phyloP scores from a whole-genome alignment of 2,797 vertebrate species.

The Tragopan temminckii region DNA sequence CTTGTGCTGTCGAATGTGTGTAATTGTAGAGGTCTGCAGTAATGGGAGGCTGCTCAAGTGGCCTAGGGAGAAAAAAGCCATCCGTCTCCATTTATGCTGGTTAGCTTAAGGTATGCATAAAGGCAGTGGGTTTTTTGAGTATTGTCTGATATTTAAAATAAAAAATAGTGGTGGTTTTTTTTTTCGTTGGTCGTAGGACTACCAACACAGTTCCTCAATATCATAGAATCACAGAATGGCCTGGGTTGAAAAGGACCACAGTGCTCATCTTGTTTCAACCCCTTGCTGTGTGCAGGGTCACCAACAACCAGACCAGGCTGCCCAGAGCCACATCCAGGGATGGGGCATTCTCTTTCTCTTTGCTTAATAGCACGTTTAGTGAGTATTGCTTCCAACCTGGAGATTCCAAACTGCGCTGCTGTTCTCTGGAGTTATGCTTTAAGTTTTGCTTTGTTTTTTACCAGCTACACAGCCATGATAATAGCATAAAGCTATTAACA shows the following conservation, averaged over 20 bases:
- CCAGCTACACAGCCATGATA: accelerated
- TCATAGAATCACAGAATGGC: no score
- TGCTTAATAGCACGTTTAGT: background rate
- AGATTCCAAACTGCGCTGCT: background rate
- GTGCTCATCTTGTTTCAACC: no score
- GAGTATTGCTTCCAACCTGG: background rate
- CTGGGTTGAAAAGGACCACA: no score
- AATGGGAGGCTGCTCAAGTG: background rate
- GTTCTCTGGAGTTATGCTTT: background rate
- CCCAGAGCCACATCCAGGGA: no score
- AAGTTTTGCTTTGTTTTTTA: no score
- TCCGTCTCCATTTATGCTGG: background rate
- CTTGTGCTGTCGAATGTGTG: background rate
- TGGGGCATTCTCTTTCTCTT: background rate
- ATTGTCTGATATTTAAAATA: background rate
- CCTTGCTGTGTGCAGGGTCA: no score
- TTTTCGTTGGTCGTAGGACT: background rate
- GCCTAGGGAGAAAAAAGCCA: background rate
- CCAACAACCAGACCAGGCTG: no score
- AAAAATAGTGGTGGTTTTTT: background rate
- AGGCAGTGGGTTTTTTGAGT: background rate
- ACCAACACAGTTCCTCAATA: background rate
- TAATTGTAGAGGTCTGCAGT: background rate
- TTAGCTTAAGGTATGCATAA: background rate
- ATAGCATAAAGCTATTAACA: background rate